These are phyloP conservation scores for Pyrgilauda ruficollis DNA, from an alignment of 2,113 vertebrate species.

Conservation along the genomic window DNA sequence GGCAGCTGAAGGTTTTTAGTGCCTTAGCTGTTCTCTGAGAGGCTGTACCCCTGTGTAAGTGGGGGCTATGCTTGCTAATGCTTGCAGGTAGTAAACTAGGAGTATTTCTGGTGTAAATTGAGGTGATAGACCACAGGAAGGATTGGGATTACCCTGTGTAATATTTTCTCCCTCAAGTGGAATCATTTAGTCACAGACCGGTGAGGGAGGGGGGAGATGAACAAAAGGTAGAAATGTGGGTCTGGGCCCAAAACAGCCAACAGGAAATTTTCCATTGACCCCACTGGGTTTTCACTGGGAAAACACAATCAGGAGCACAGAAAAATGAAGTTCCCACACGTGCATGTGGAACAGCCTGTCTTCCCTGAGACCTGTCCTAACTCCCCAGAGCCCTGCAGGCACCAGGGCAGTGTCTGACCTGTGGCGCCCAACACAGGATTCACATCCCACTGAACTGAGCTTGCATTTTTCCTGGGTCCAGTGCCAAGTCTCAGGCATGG, in stretches of 20 bases:
- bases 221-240: background rate
- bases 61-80: background rate
- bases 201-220: background rate
- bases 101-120: background rate
- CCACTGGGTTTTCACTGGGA: background rate
- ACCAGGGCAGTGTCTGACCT: background rate
- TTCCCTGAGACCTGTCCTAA: background rate
- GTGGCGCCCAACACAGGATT: background rate
- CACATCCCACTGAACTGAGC: background rate
- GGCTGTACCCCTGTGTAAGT: background rate
- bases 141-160: background rate
- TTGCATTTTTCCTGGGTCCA: background rate
- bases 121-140: background rate
- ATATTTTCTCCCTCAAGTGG: background rate
- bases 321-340: background rate
- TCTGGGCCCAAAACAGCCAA: background rate
- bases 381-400: background rate
- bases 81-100: background rate
- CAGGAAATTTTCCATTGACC: background rate
- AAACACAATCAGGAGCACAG: background rate
- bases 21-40: background rate
- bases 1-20: background rate
- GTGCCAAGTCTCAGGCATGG: background rate
- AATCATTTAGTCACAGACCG: background rate
- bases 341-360: background rate